A percentile compares a stretch with the other conserved stretches of the same genome.
Conservation (phyloP, 2,113 vertebrate species). For the Gallinago paraguaiae region DNA sequence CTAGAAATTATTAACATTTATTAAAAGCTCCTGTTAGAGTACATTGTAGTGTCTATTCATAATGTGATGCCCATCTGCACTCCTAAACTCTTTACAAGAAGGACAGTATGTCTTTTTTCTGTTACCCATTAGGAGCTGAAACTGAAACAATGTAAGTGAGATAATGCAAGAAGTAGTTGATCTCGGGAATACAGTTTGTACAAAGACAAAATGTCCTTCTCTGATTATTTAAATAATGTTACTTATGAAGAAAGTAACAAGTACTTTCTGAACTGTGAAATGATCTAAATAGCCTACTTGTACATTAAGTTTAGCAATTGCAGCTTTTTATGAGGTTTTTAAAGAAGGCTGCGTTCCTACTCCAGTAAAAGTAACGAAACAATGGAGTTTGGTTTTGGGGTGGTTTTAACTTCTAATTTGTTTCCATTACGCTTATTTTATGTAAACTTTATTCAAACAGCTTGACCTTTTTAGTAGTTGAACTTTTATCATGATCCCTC, state of each 20-base stretch:
- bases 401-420: background rate
- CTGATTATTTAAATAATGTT: background rate
- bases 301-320: background rate
- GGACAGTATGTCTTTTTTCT: background rate
- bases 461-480: background rate
- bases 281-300: background rate
- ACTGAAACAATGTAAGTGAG: background rate
- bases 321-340: background rate
- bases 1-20: background rate
- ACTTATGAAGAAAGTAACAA: background rate
- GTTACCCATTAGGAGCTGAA: background rate
- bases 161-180: background rate
- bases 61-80: background rate
- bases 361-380: background rate
- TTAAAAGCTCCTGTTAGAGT: background rate
- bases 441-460: background rate
- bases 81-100: background rate
- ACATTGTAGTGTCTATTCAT: background rate
- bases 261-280: background rate
- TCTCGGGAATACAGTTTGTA: background rate
- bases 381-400: background rate
- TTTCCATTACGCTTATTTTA: background rate
- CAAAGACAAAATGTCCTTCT: background rate
- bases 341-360: background rate
- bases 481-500: background rate